Evolutionary conservation across 2,113 vertebrate species (phyloP), one percentile per base, ranked within the genome.

Genomic region (Patagioenas fasciata): DNA sequence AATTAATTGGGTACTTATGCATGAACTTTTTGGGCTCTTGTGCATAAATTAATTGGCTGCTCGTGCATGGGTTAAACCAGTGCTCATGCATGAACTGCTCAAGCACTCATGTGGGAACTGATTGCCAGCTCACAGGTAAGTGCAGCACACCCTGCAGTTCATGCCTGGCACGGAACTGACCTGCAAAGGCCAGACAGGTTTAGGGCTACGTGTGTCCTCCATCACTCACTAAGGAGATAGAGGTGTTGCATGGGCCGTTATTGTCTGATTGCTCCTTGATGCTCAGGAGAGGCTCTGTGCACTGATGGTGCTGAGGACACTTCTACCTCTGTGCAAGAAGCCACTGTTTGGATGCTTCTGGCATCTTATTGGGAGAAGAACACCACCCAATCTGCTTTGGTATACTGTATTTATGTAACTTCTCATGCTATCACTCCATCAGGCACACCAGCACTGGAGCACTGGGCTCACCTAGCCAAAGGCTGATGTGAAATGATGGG

Each of bases 151-250:
- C 21, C 53, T 26, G 4, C 8, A 14, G 23, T 38, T 70, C 5
- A 7, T 28, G 34, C 26, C 32, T 56, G 58, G 5, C n/a, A 20
- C 0, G 0, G 7, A 36, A 48, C n/a, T 36, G 26, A 50, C 32
- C 26, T 61, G 65, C 24, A 6, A 18, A 28, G 48, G 20, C 70
- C 58, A 40, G 32, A 13, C 20, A 47, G 51, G 13, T 47, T 81
- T 29, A 32, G 34, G 65, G 10, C 25, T 66, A 47, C 60, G 6
- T 0, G 0, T 51, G n/a, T 38, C 32, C 26, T 51, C 21, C 58
- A 4, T 6, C 44, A 18, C 38, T 21, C 1, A 2, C 60, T 36
- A 38, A 71, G n/a, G 50, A 89, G n/a, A 13, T 2, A 21, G 34
- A 75, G 29, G 6, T 65, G 36, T 48, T 69, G 29, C 40, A 40